phyloP scores from a whole-genome alignment of 2,888 invertebrate species.

The Caenorhabditis drosophilae region DNA sequence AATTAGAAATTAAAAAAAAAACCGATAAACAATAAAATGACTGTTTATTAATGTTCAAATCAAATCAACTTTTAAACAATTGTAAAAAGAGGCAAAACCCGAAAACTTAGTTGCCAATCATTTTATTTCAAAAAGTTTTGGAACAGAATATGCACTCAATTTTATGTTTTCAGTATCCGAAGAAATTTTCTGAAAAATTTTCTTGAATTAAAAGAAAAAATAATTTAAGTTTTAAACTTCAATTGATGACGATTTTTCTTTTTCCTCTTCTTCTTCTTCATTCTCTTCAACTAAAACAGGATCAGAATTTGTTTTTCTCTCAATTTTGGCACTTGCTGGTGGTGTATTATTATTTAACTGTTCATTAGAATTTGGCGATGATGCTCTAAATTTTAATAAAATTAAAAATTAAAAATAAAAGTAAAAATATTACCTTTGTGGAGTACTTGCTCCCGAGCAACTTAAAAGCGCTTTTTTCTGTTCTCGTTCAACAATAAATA shows the following conservation, averaged over 20 bases:
- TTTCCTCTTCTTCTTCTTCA: conserved; percentile 17
- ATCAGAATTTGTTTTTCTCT: conserved; percentile 16
- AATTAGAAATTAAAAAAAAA: too few relatives aligned
- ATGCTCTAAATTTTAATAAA: conserved; percentile 3
- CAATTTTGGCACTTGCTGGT: conserved; percentile 7
- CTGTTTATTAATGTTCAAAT: too few relatives aligned
- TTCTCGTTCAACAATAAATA: conserved; percentile 65
- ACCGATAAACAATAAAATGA: too few relatives aligned
- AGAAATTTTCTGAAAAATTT: neutral
- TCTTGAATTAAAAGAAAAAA: neutral
- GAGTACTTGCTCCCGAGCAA: conserved; percentile 31
- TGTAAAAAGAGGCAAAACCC: too few relatives aligned
- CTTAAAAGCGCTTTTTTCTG: conserved; percentile 50
- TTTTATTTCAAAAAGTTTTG: neutral
- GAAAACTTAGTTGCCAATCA: too few relatives aligned
- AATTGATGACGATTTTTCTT: too few relatives aligned
- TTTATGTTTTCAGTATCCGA: neutral
- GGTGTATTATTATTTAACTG: conserved; percentile 16
- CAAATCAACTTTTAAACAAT: too few relatives aligned
- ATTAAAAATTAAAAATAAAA: neutral
- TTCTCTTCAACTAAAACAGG: conserved; percentile 16
- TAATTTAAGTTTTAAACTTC: neutral
- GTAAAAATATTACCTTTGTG: conserved; percentile 14
- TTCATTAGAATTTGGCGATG: conserved; percentile 12
- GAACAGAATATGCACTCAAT: neutral